A percentile compares a stretch with the other conserved stretches of the same genome.
These are phyloP conservation scores for Cryptocheilus praepositus DNA, from an alignment of 2,888 invertebrate species.

Conservation along the genomic window DNA sequence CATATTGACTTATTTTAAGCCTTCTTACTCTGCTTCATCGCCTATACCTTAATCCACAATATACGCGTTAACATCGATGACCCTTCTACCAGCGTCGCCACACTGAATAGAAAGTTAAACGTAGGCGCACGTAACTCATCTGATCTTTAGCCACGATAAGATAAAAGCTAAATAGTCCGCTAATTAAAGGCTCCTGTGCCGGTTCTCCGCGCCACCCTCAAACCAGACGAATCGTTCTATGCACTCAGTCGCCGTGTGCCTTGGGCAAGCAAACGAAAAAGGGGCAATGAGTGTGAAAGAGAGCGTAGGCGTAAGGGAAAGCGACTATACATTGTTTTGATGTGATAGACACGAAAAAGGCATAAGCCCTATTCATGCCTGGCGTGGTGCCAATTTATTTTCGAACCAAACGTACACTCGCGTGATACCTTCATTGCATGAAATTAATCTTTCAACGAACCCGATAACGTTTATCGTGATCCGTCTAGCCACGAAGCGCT, in stretches of 20 bases:
- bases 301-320: no score
- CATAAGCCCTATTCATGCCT: neutral
- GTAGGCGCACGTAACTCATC: constrained; percentile 46
- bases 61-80: neutral
- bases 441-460: no score
- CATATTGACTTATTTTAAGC: no score
- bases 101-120: constrained; percentile 45
- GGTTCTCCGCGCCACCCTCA: constrained; percentile 34
- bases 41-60: neutral
- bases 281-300: neutral
- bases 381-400: no score
- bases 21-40: neutral
- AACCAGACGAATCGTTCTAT: constrained; percentile 7
- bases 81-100: constrained; percentile 8
- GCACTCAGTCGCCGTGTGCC: neutral
- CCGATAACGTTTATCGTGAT: no score
- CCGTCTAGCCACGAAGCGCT: no score
- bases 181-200: constrained; percentile 50
- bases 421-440: no score
- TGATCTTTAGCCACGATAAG: constrained; percentile 50
- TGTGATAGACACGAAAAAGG: neutral
- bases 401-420: no score
- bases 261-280: neutral
- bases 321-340: no score
- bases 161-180: constrained; percentile 52